A percentile compares a stretch with the other conserved stretches of the same genome.
Evolutionary conservation across 2,888 invertebrate species (phyloP).

Genomic region (Leptothorax acervorum): DNA sequence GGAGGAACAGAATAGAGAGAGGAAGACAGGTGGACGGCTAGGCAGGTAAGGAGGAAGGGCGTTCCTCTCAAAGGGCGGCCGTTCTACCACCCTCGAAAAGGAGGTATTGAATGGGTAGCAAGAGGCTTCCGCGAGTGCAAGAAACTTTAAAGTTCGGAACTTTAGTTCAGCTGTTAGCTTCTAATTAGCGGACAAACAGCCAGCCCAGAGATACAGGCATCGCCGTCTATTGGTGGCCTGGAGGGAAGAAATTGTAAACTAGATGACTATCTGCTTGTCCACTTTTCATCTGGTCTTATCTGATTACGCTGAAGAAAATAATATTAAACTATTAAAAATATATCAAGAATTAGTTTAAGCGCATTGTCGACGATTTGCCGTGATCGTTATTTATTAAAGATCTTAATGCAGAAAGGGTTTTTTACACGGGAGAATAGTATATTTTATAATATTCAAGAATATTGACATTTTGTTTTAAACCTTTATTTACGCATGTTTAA

Average conservation of each 20-base stretch:
- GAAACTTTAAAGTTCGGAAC: constrained; percentile 84
- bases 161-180: constrained; percentile 84
- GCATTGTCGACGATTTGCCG: neutral
- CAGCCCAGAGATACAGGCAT: constrained; percentile 79
- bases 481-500: neutral
- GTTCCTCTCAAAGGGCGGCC: constrained; percentile 72
- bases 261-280: constrained; percentile 16
- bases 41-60: constrained; percentile 51
- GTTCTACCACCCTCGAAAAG: constrained; percentile 61
- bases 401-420: neutral
- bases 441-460: neutral
- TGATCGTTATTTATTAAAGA: neutral
- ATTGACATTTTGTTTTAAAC: constrained; percentile 4
- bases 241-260: constrained; percentile 63
- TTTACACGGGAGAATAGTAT: neutral
- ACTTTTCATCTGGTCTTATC: constrained; percentile 23
- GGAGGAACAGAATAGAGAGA: constrained; percentile 51
- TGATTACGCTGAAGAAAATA: neutral
- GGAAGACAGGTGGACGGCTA: constrained; percentile 31
- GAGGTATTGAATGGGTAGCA: constrained; percentile 64
- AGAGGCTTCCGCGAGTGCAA: constrained; percentile 78
- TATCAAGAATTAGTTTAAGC: neutral
- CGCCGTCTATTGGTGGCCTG: constrained; percentile 66
- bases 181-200: constrained; percentile 85
- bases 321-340: neutral